A percentile compares a stretch with the other conserved stretches of the same genome.
These are phyloP conservation scores for Drosophila monieri DNA, from an alignment of 2,888 invertebrate species.

Conservation along the genomic window DNA sequence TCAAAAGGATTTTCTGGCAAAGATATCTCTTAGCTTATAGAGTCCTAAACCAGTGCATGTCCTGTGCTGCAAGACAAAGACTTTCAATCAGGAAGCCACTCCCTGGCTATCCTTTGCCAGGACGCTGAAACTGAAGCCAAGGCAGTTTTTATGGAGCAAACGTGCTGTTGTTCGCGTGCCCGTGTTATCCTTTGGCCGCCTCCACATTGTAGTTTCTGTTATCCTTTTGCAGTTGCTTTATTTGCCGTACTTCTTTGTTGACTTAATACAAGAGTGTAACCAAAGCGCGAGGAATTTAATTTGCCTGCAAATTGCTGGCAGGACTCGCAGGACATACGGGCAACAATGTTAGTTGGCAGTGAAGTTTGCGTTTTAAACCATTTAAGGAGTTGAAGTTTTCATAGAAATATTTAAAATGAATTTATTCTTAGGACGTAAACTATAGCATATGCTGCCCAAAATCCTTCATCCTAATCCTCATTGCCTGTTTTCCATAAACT, in stretches of 20 bases:
- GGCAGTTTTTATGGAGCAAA: slow-evolving; percentile 64
- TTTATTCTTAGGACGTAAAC: not conserved
- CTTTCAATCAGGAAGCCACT: slow-evolving; percentile 15
- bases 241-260: slow-evolving; percentile 74
- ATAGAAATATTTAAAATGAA: slow-evolving; percentile 43
- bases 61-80: slow-evolving; percentile 3
- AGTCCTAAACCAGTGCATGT: slow-evolving; percentile 9
- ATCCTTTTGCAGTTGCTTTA: slow-evolving; percentile 36
- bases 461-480: slow-evolving; percentile 39
- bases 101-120: slow-evolving; percentile 3
- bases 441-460: slow-evolving; percentile 54
- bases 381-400: not conserved
- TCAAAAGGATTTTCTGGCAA: not conserved
- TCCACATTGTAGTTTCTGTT: slow-evolving; percentile 13
- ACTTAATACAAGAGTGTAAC: slow-evolving; percentile 63
- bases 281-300: slow-evolving; percentile 68
- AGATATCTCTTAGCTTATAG: not conserved
- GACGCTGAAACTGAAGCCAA: slow-evolving; percentile 55
- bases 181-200: slow-evolving; percentile 32
- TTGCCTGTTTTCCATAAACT: slow-evolving; percentile 17
- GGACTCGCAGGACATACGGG: slow-evolving; percentile 40
- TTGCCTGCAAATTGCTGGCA: slow-evolving; percentile 58
- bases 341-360: slow-evolving; percentile 55
- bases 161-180: slow-evolving; percentile 43
- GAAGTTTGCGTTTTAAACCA: slow-evolving; percentile 52